Conservation (phyloP, 2,113 vertebrate species). For the Psilopsiagon aurifrons region DNA sequence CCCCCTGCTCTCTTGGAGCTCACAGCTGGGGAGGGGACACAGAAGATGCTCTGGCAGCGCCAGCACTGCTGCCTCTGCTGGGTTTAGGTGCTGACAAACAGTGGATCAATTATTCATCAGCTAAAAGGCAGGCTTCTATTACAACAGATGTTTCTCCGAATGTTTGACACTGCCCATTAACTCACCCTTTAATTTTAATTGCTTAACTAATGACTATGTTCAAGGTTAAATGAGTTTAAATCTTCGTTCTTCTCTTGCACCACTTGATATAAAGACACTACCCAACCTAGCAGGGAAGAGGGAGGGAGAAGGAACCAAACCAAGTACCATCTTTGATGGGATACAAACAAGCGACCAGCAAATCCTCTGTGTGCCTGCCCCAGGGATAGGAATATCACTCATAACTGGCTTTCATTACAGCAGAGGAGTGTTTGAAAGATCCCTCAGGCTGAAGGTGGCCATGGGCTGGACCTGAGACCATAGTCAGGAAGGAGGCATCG, state of each 20-base stretch:
- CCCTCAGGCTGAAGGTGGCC: not conserved
- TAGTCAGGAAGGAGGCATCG: fast-evolving
- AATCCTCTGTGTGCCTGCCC: not conserved
- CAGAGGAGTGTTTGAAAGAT: not conserved
- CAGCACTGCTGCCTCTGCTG: not conserved
- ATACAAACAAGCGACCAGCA: not conserved
- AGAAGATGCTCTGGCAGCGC: not conserved
- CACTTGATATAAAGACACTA: not conserved
- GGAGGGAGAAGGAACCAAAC: not conserved
- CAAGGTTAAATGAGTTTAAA: slow-evolving; percentile 73
- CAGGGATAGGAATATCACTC: not conserved
- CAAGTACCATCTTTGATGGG: not conserved
- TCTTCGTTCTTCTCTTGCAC: slow-evolving; percentile 39
- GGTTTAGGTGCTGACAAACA: slow-evolving; percentile 24
- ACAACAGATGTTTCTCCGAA: slow-evolving; percentile 72
- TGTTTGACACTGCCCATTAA: slow-evolving; percentile 76
- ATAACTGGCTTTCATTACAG: not conserved
- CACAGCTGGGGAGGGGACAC: not conserved
- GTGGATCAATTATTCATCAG: slow-evolving; percentile 71
- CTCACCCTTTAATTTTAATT: slow-evolving; percentile 76
- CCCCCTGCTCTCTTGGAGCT: not conserved
- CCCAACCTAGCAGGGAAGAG: not conserved
- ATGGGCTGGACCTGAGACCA: not conserved
- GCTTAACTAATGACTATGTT: slow-evolving; percentile 69
- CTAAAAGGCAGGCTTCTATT: slow-evolving; percentile 67